Conservation (phyloP, 1,140 invertebrate species). For the Melipona quadrifasciata region DNA sequence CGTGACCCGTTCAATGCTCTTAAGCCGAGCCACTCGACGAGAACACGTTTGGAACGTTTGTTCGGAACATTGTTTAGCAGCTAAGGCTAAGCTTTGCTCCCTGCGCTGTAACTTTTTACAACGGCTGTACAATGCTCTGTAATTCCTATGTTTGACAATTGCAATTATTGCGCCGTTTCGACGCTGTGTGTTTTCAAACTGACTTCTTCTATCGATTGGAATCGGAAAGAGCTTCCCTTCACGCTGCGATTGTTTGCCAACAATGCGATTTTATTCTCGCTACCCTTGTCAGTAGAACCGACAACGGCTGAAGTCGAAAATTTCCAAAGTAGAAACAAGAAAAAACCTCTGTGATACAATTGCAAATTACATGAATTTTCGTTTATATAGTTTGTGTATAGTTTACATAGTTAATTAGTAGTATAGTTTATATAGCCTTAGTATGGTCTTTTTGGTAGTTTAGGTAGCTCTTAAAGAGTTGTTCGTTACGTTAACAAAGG, state of each 20-base stretch:
- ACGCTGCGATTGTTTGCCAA: background rate
- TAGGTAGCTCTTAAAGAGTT: too few species aligned
- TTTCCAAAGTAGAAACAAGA: too few species aligned
- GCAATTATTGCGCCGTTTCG: conserved; percentile 1
- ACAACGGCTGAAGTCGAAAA: too few species aligned
- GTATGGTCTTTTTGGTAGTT: too few species aligned
- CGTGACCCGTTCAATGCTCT: conserved; percentile 69
- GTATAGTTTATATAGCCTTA: too few species aligned
- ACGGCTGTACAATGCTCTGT: background rate
- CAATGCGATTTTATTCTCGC: background rate
- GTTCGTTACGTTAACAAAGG: too few species aligned
- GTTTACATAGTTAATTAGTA: too few species aligned
- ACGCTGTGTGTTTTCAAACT: background rate
- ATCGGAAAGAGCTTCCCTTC: background rate
- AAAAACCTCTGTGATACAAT: too few species aligned
- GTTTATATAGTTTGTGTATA: too few species aligned
- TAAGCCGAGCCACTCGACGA: conserved; percentile 38
- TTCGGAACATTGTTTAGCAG: background rate
- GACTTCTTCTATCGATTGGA: background rate
- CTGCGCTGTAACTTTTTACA: background rate
- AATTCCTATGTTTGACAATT: conserved; percentile 15
- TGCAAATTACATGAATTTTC: too few species aligned
- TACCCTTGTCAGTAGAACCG: background rate
- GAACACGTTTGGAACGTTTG: background rate
- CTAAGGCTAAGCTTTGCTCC: conserved; percentile 22